phyloP scores from a whole-genome alignment of 2,888 invertebrate species.

The Drosophila antonietae region DNA sequence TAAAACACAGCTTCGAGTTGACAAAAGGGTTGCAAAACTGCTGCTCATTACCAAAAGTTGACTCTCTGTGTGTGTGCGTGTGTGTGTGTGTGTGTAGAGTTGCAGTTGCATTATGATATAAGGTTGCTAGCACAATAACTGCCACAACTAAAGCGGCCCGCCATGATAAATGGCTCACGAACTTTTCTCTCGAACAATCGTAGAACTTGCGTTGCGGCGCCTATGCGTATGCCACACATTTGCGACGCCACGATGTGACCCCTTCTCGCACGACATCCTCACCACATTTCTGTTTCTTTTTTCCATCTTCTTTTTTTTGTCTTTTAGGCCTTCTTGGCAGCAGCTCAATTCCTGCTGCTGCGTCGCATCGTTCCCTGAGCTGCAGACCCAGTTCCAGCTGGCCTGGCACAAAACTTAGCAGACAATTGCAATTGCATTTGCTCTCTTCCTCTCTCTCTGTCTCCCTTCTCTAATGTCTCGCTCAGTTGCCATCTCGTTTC shows the following conservation, averaged over 20 bases:
- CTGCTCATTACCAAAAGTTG: conserved; percentile 54
- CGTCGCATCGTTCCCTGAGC: conserved; percentile 2
- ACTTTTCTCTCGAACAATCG: conserved; percentile 52
- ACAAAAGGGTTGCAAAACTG: conserved; percentile 45
- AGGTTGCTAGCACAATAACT: conserved; percentile 36
- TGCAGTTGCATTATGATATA: conserved; percentile 55
- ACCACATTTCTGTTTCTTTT: background rate
- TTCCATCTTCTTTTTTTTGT: conserved; percentile 1
- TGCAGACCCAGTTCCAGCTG: conserved; percentile 33
- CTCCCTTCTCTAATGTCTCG: background rate
- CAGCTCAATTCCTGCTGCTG: conserved; percentile 34
- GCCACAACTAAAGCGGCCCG: conserved; percentile 19
- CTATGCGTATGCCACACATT: conserved; percentile 62
- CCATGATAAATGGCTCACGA: conserved; percentile 47
- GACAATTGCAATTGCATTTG: conserved; percentile 55
- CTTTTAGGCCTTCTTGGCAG: conserved; percentile 56
- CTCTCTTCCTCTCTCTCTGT: background rate
- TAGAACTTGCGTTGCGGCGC: conserved; percentile 47
- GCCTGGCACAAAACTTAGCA: conserved; percentile 44
- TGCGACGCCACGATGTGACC: conserved; percentile 7
- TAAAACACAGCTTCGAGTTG: conserved; percentile 34
- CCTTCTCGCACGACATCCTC: too few species aligned
- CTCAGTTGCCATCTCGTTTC: background rate
- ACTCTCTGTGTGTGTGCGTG: background rate
- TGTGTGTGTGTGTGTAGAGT: conserved; percentile 12